phyloP scores from a whole-genome alignment of 2,113 vertebrate genomes.

The Gopherus flavomarginatus region DNA sequence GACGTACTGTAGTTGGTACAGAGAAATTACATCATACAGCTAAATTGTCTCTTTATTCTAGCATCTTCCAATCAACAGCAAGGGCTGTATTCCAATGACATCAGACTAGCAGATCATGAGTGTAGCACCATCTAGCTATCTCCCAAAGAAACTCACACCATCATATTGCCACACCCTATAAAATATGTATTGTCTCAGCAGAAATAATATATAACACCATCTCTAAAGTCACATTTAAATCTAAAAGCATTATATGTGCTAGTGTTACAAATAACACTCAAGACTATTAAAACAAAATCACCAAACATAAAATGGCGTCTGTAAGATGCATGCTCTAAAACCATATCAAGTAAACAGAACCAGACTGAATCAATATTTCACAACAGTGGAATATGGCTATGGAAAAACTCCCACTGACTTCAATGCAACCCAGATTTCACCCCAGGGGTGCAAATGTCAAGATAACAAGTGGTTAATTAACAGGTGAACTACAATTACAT shows the following conservation, averaged over 20 bases:
- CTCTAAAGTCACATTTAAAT: slow-evolving; percentile 2
- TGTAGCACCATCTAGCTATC: background rate
- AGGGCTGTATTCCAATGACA: background rate
- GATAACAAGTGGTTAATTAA: background rate
- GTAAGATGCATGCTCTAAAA: background rate
- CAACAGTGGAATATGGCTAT: background rate
- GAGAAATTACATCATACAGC: background rate
- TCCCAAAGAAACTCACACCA: background rate
- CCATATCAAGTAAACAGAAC: background rate
- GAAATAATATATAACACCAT: background rate
- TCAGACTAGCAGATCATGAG: background rate
- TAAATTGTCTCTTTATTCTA: background rate
- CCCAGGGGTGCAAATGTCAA: background rate
- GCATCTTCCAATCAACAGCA: background rate
- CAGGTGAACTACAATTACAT: background rate
- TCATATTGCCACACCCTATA: background rate
- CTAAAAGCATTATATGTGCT: background rate
- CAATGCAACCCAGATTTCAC: background rate
- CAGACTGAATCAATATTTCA: background rate
- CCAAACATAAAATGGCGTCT: background rate
- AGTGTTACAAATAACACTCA: background rate
- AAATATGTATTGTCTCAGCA: background rate
- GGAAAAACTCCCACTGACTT: background rate
- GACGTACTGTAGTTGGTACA: background rate
- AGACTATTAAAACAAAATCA: background rate